A percentile compares a stretch with the other conserved stretches of the same genome.
phyloP scores from a whole-genome alignment of 1,140 invertebrate genomes.

The Ooceraea biroi region DNA sequence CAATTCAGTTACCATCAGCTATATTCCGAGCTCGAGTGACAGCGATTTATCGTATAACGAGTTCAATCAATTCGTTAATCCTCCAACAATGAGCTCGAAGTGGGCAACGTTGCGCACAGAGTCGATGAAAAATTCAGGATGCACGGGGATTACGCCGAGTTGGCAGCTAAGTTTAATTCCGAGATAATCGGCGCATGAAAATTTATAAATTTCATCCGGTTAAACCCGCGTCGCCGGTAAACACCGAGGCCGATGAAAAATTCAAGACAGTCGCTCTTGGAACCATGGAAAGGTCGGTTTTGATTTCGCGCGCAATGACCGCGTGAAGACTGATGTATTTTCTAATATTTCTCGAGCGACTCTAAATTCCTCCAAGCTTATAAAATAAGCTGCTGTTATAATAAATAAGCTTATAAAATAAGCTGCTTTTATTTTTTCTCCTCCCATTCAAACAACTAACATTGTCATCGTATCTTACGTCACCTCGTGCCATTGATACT shows the following conservation, averaged over 20 bases:
- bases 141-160: background rate
- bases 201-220: constrained; percentile 61
- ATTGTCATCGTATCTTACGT: background rate
- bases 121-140: constrained; percentile 47
- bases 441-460: background rate
- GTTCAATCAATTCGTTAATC: constrained; percentile 50
- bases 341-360: too few relatives aligned
- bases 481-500: too few relatives aligned
- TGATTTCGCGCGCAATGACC: constrained; percentile 30
- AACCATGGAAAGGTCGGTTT: constrained; percentile 15
- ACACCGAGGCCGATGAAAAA: constrained; percentile 50
- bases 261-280: constrained; percentile 29
- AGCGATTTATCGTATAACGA: constrained; percentile 42
- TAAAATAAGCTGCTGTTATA: too few relatives aligned
- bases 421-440: background rate
- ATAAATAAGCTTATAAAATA: background rate
- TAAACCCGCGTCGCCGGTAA: constrained; percentile 13
- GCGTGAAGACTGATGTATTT: constrained; percentile 13
- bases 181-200: constrained; percentile 59
- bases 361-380: too few relatives aligned
- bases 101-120: constrained; percentile 21
- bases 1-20: constrained; percentile 29
- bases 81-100: constrained; percentile 46
- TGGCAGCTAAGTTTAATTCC: constrained; percentile 41
- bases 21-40: constrained; percentile 21